Base-by-base conservation (phyloP, 2,888 invertebrate species). In the Brenthis daphne region DNA sequence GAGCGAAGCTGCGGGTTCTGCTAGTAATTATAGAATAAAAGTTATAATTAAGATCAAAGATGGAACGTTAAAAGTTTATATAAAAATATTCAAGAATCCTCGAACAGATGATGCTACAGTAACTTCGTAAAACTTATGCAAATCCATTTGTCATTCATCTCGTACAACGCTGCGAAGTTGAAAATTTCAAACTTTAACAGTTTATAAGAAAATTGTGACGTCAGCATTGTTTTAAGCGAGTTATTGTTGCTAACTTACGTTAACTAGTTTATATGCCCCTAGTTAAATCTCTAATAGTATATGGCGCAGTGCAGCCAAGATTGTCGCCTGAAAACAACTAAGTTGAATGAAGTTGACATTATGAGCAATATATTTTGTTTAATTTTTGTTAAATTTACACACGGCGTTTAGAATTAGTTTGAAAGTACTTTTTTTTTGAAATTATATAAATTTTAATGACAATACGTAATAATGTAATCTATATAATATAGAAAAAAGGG, bases 121-220 rank as follows among this genome's bases (percentile, higher is more conserved):
- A 63, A 63, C 53, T 63, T 53, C 37, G 53, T 13, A 51, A 51
- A 63, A 63, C 51, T 63, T 63, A 63, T 53, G 63, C 63, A 63
- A 63, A 63, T 63, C 63, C 53, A 63, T 63, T 63, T 63, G 63
- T 63, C 63, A 63, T 63, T 37, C 63, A 63, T 54, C 54, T 63
- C 53, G 13, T 54, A 43, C 43, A 63, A 63, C 61, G 61, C 53
- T 54, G 63, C 53, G 53, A 54, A 53, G 63, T 54, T 63, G 33
- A 63, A 63, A 53, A 50, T 60, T 63, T 54, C 43, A 37, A 63
- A 63, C 53, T 63, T 54, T 20, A 53, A 37, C 53, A 63, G 63
- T 63, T 63, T 63, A 63, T 60, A 60, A 60, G 60, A 60, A 50
- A 50, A 50, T 60, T 43, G 37, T 43, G 50, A 60, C 60, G 50